A percentile compares a stretch with the other conserved stretches of the same genome.
Conservation (phyloP, 2,113 vertebrate species). For the Felis chaus region DNA sequence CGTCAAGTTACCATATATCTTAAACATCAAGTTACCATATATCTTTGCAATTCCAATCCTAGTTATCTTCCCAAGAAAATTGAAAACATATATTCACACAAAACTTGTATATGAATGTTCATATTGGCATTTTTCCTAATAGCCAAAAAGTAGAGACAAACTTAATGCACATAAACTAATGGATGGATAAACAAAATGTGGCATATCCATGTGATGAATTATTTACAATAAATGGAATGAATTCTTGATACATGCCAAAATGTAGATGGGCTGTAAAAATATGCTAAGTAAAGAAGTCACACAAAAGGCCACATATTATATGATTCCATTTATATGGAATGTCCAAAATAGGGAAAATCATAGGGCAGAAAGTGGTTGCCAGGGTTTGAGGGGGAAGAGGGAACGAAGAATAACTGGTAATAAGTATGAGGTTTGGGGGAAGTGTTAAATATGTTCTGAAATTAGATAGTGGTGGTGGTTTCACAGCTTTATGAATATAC, state of each 20-base stretch:
- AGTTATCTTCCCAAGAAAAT: not conserved
- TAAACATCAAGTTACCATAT: not conserved
- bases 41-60: not conserved
- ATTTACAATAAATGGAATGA: not conserved
- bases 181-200: not conserved
- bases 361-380: not conserved
- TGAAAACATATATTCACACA: not conserved
- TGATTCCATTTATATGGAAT: not conserved
- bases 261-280: not conserved
- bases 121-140: not conserved
- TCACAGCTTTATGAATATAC: not conserved
- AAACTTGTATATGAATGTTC: not conserved
- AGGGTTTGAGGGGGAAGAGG: not conserved
- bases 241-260: not conserved
- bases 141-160: not conserved
- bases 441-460: not conserved
- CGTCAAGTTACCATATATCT: not conserved
- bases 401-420: not conserved
- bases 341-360: not conserved
- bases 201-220: not conserved
- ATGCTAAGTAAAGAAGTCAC: not conserved
- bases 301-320: not conserved
- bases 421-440: not conserved
- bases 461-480: not conserved
- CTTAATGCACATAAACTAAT: not conserved